Percentiles rank a stretch among this genome's conserved stretches.
These are phyloP conservation scores for Hozukius guyotensis DNA, from an alignment of 2,797 vertebrate species.

Conservation along the genomic window DNA sequence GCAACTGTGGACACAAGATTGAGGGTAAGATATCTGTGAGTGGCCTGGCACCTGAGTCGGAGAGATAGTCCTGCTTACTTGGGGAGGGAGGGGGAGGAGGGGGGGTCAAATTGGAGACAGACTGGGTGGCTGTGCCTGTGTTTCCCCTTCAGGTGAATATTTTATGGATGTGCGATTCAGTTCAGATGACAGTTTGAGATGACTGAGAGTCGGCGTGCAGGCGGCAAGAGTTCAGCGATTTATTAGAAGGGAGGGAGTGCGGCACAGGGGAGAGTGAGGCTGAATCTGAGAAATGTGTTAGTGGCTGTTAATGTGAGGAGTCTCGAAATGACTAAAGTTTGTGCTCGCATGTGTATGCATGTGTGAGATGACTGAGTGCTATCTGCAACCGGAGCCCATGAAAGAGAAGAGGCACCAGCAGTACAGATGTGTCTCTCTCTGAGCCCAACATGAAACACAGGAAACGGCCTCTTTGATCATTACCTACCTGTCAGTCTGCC, in stretches of 20 bases:
- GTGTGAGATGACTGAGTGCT: constrained; percentile 42
- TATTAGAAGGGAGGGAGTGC: constrained; percentile 50
- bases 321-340: constrained; percentile 57
- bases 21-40: constrained; percentile 71
- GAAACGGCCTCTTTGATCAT: constrained; percentile 87
- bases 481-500: constrained; percentile 82
- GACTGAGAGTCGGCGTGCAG: constrained; percentile 53
- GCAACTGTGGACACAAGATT: constrained; percentile 78
- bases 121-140: constrained; percentile 58
- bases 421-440: constrained; percentile 77
- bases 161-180: constrained; percentile 69
- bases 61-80: constrained; percentile 67
- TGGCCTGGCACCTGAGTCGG: constrained; percentile 70
- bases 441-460: constrained; percentile 80
- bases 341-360: constrained; percentile 25
- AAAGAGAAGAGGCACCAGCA: constrained; percentile 78
- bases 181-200: constrained; percentile 71
- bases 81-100: neutral
- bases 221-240: constrained; percentile 62
- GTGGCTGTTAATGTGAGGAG: constrained; percentile 63
- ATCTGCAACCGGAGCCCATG: constrained; percentile 68
- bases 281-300: constrained; percentile 62
- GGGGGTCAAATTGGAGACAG: constrained; percentile 40
- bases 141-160: constrained; percentile 72
- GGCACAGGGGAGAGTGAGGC: constrained; percentile 23